Percentiles rank a stretch among this genome's conserved stretches.
Conservation (phyloP, 2,797 vertebrate genomes). For the Bufotes viridis region DNA sequence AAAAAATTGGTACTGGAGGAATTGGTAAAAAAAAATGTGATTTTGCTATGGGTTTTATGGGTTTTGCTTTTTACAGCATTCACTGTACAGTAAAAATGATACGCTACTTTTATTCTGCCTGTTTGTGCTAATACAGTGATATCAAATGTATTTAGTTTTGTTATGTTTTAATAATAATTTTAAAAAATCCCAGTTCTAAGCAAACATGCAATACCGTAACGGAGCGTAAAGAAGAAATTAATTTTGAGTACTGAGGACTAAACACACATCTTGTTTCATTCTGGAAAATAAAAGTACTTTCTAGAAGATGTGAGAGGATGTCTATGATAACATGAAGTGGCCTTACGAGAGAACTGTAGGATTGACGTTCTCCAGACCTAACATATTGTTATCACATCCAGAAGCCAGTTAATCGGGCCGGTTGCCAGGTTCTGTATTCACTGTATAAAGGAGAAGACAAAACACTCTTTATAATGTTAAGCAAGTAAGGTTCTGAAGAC, state of each 20-base stretch:
- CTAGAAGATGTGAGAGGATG: not conserved
- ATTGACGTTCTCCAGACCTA: not conserved
- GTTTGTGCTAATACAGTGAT: too few relatives aligned
- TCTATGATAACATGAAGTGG: not conserved
- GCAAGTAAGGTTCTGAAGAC: not conserved
- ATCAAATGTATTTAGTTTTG: too few relatives aligned
- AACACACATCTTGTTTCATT: not conserved
- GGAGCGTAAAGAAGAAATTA: not conserved
- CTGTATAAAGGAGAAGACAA: not conserved
- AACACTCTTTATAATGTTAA: not conserved
- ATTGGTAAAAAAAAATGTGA: too few relatives aligned
- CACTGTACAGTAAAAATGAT: too few relatives aligned
- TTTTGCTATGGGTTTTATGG: too few relatives aligned
- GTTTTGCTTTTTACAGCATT: too few relatives aligned
- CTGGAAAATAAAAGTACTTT: not conserved
- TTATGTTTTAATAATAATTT: too few relatives aligned
- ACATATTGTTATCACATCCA: conserved; percentile 19
- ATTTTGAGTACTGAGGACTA: not conserved
- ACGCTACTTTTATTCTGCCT: too few relatives aligned
- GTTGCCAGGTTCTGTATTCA: not conserved
- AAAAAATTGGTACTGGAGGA: too few relatives aligned
- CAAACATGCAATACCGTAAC: not conserved
- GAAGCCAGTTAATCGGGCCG: not conserved
- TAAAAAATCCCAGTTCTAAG: not conserved
- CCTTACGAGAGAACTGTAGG: not conserved